These are phyloP conservation scores for Heliconius ismenius DNA, from an alignment of 2,888 invertebrate species.

Conservation along the genomic window DNA sequence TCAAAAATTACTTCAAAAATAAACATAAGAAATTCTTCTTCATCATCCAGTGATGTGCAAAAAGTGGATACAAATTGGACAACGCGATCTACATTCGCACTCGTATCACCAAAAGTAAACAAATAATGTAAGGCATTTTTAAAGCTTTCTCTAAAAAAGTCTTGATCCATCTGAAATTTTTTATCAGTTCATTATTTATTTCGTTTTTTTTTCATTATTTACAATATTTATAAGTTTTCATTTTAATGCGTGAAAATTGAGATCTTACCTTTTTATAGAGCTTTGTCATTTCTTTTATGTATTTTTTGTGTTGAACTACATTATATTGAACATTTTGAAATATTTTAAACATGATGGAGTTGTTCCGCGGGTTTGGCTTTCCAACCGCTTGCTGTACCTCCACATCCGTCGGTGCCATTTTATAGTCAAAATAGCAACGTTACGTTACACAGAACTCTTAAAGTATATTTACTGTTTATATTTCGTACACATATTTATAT, in stretches of 20 bases:
- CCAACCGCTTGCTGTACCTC: conserved; percentile 53
- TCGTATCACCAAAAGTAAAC: conserved; percentile 85
- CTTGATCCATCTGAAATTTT: conserved; percentile 66
- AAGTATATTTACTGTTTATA: neutral
- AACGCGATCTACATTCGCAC: conserved; percentile 85
- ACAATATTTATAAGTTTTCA: neutral
- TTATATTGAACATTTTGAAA: conserved; percentile 85
- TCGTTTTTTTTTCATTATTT: neutral
- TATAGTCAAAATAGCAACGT: neutral
- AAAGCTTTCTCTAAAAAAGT: conserved; percentile 84
- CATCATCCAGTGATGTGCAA: conserved; percentile 82
- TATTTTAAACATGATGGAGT: conserved; percentile 76
- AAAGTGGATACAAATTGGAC: conserved; percentile 88
- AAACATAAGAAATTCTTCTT: conserved; percentile 81
- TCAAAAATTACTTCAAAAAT: conserved; percentile 84
- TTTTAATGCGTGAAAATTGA: neutral
- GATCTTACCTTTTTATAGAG: conserved; percentile 82
- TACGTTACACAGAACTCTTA: neutral
- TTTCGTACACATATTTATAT: neutral
- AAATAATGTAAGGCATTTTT: conserved; percentile 84
- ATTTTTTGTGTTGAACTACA: conserved; percentile 84
- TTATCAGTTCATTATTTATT: neutral
- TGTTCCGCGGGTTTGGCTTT: conserved; percentile 73
- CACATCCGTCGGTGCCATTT: conserved; percentile 57
- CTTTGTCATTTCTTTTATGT: conserved; percentile 83